Percentiles rank a stretch among this genome's conserved stretches.
Conservation (phyloP, 2,797 vertebrate genomes). For the Galagoides demidoff region DNA sequence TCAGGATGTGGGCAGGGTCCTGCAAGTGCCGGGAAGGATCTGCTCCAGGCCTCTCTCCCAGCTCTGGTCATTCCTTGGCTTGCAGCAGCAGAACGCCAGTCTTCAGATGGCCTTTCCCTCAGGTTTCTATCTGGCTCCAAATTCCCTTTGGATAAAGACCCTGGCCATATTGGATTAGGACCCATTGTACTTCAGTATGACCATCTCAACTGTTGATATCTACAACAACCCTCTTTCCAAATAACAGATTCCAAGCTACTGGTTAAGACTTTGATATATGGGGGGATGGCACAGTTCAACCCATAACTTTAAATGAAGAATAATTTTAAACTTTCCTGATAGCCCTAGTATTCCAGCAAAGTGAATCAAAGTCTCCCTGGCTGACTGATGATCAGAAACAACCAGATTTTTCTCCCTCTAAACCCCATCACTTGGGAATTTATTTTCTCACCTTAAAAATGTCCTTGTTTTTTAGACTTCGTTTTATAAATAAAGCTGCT, state of each 20-base stretch:
- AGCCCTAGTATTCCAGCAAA: neutral
- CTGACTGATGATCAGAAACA: neutral
- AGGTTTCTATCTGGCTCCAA: neutral
- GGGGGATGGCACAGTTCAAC: neutral
- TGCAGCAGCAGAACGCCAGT: neutral
- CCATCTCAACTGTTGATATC: neutral
- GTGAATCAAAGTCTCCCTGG: neutral
- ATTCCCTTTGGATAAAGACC: neutral
- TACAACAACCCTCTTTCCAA: neutral
- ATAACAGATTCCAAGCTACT: neutral
- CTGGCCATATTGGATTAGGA: neutral
- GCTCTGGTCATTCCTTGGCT: neutral
- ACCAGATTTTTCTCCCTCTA: neutral
- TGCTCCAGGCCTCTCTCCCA: too few relatives aligned
- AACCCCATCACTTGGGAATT: neutral
- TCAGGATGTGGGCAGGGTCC: accelerated
- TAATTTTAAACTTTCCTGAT: neutral
- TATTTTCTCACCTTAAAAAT: neutral
- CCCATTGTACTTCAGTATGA: neutral
- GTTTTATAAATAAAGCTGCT: neutral
- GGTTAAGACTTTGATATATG: neutral
- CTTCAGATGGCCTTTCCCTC: neutral
- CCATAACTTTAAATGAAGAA: neutral
- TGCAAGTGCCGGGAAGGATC: neutral
- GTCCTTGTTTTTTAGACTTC: neutral